Evolutionary conservation across 2,797 vertebrate genomes (phyloP).

Genomic region (Phylloscopus collybita): DNA sequence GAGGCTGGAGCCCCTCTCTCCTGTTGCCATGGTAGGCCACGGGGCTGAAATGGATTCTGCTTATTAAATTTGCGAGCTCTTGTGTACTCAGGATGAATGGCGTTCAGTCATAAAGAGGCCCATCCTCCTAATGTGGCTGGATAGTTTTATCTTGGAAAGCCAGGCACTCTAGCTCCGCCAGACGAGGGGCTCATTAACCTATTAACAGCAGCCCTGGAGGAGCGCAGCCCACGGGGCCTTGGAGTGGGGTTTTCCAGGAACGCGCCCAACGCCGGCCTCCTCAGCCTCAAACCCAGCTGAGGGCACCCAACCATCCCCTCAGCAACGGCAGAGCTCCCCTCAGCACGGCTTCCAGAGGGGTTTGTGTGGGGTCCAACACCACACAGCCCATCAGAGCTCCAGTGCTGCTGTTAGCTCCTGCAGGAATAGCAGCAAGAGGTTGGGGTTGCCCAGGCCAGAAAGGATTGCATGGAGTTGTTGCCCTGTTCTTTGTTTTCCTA

Average conservation of each 20-base stretch:
- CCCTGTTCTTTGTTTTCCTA: no score
- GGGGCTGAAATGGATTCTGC: constrained; percentile 82
- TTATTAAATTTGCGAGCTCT: constrained; percentile 86
- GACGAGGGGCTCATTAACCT: constrained; percentile 83
- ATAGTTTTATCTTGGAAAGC: constrained; percentile 82
- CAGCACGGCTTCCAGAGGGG: fast-evolving
- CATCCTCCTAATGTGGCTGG: constrained; percentile 69
- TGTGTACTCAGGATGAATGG: constrained; percentile 82
- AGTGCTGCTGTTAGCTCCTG: fast-evolving
- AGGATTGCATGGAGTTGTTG: background rate
- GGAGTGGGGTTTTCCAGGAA: constrained; percentile 51
- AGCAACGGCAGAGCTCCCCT: fast-evolving
- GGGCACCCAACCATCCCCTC: background rate
- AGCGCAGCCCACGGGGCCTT: constrained; percentile 33
- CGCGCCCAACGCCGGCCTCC: background rate
- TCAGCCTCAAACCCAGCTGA: fast-evolving
- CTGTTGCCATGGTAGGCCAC: constrained; percentile 83
- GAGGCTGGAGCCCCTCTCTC: constrained; percentile 70
- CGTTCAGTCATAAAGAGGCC: constrained; percentile 75
- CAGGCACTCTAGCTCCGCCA: constrained; percentile 77
- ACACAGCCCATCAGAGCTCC: background rate
- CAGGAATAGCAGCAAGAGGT: background rate
- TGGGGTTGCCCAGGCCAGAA: background rate
- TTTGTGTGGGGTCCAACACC: fast-evolving
- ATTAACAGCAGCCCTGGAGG: constrained; percentile 76